A percentile compares a stretch with the other conserved stretches of the same genome.
phyloP scores from a whole-genome alignment of 2,888 invertebrate genomes.

The Epiblema foenella region DNA sequence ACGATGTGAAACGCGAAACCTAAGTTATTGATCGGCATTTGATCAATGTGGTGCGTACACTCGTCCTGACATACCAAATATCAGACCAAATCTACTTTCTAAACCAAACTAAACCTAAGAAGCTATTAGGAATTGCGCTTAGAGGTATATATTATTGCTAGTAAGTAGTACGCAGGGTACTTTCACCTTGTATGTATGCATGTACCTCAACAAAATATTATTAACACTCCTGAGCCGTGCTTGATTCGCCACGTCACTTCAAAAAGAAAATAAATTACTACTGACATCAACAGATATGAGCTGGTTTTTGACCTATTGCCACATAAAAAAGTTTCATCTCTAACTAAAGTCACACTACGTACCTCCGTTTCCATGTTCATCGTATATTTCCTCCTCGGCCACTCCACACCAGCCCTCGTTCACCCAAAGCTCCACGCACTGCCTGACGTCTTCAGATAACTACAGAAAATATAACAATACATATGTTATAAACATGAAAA shows the following conservation, averaged over 20 bases:
- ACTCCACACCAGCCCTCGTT: constrained; percentile 81
- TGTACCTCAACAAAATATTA: too few species aligned
- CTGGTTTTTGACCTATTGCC: not conserved
- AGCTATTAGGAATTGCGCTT: too few species aligned
- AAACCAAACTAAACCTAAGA: too few species aligned
- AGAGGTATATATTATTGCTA: too few species aligned
- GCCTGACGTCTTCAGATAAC: constrained; percentile 80
- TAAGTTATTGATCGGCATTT: too few species aligned
- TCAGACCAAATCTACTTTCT: too few species aligned
- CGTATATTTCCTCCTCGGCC: constrained; percentile 74
- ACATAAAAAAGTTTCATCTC: constrained; percentile 1
- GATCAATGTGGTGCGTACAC: too few species aligned
- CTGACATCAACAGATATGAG: not conserved
- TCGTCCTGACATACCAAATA: too few species aligned
- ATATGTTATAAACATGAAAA: not conserved
- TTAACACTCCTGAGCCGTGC: too few species aligned
- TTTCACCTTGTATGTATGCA: not conserved
- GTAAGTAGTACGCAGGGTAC: too few species aligned
- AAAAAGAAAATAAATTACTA: not conserved
- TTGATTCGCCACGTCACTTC: not conserved
- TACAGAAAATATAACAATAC: constrained; percentile 48
- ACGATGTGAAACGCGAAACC: too few species aligned
- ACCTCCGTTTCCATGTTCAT: constrained; percentile 73
- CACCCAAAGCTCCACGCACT: constrained; percentile 79
- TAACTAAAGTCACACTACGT: not conserved